Evolutionary conservation across 2,888 invertebrate species (phyloP).

Genomic region (Drosophila glabriapex): DNA sequence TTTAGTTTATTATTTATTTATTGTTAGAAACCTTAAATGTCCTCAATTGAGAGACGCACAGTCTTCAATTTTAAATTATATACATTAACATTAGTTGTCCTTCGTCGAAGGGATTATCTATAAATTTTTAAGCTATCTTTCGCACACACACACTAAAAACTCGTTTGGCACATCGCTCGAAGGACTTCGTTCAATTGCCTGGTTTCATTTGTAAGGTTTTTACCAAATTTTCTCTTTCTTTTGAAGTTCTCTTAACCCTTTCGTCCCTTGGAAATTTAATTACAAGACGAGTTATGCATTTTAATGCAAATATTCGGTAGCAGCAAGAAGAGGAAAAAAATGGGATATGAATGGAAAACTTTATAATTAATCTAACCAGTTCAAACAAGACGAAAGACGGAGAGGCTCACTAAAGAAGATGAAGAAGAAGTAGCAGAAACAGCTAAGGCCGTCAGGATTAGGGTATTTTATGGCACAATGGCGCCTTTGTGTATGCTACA

Average conservation of each 20-base stretch:
- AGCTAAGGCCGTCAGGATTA: conserved; percentile 59
- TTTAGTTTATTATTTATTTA: no score
- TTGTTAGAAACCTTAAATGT: background rate
- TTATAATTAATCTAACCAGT: conserved; percentile 70
- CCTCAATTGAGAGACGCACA: background rate
- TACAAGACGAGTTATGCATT: conserved; percentile 63
- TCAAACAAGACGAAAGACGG: background rate
- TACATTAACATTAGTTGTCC: background rate
- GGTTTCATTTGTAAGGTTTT: background rate
- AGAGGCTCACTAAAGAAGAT: conserved; percentile 13
- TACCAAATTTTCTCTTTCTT: background rate
- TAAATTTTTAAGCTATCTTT: background rate
- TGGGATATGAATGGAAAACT: conserved; percentile 56
- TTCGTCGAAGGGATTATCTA: background rate
- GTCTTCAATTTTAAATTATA: background rate
- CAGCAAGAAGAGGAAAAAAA: conserved; percentile 24
- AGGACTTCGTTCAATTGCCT: background rate
- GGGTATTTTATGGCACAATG: conserved; percentile 77
- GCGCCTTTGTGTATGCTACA: conserved; percentile 81
- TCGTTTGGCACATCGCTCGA: background rate
- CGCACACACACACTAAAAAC: background rate
- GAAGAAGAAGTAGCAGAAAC: background rate
- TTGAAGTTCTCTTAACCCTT: background rate
- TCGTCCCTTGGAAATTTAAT: conserved; percentile 48
- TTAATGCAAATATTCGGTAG: conserved; percentile 60